Conservation (phyloP, 2,797 vertebrate genomes). For the Trachops cirrhosus region DNA sequence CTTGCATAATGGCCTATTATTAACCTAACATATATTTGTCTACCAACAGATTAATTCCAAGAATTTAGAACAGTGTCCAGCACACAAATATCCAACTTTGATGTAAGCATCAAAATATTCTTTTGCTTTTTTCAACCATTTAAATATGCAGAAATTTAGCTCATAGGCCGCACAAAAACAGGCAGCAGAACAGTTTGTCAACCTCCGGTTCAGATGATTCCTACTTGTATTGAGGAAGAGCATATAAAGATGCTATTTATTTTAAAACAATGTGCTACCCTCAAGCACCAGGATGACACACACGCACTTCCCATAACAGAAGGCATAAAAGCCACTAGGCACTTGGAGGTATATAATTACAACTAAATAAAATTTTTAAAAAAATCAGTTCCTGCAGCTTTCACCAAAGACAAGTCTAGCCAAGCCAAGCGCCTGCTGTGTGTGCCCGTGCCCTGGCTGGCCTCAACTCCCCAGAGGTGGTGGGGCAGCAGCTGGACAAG, state of each 20-base stretch:
- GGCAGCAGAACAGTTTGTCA: not conserved
- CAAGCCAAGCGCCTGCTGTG: conserved; percentile 32
- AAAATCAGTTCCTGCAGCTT: not conserved
- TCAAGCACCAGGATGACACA: not conserved
- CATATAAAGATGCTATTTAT: not conserved
- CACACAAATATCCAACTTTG: not conserved
- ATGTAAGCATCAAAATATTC: not conserved
- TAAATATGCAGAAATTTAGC: not conserved
- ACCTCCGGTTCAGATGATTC: not conserved
- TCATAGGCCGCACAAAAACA: not conserved
- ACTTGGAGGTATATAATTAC: not conserved
- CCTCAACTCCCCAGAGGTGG: conserved; percentile 94
- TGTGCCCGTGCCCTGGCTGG: conserved; percentile 86
- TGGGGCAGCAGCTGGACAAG: conserved; percentile 96
- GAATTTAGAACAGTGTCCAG: not conserved
- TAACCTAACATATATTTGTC: not conserved
- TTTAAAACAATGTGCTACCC: not conserved
- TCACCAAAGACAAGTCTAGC: conserved; percentile 64
- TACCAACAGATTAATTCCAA: not conserved
- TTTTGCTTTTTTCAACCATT: not conserved
- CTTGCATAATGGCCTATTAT: not conserved
- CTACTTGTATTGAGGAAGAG: not conserved
- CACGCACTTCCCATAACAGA: not conserved
- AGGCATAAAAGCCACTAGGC: not conserved
- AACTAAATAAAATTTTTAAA: not conserved